Percentiles rank a stretch among this genome's conserved stretches.
phyloP scores from a whole-genome alignment of 2,888 invertebrate genomes.

The Leuctra nigra region DNA sequence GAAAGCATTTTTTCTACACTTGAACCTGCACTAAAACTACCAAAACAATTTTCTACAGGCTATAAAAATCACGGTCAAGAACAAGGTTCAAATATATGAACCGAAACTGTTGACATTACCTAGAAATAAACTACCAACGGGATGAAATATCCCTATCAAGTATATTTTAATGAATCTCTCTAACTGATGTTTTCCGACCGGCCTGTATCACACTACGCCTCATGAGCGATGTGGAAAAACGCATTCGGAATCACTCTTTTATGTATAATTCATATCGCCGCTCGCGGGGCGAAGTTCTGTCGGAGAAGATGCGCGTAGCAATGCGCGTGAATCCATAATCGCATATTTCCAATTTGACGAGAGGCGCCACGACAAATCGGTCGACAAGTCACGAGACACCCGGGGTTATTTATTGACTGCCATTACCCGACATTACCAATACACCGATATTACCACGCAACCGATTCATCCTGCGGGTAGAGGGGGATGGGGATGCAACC shows the following conservation, averaged over 20 bases:
- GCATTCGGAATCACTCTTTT: slow-evolving; percentile 1
- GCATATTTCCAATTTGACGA: slow-evolving; percentile 16
- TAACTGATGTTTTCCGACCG: not conserved
- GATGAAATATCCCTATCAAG: too few species aligned
- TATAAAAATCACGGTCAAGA: too few species aligned
- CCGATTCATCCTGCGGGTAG: not conserved
- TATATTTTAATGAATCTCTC: too few species aligned
- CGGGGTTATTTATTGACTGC: slow-evolving; percentile 15
- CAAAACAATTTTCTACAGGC: too few species aligned
- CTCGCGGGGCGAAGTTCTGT: not conserved
- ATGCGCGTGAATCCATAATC: slow-evolving; percentile 6
- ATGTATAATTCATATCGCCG: slow-evolving; percentile 13
- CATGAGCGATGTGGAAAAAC: not conserved
- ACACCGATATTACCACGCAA: slow-evolving; percentile 10
- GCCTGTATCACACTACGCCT: not conserved
- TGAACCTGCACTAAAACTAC: too few species aligned
- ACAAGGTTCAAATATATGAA: too few species aligned
- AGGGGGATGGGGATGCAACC: not conserved
- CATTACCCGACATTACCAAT: slow-evolving; percentile 12
- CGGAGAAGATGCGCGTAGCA: not conserved
- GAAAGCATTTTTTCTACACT: too few species aligned
- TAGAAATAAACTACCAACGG: too few species aligned
- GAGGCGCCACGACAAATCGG: slow-evolving; percentile 9
- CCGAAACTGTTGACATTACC: too few species aligned
- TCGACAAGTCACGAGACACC: slow-evolving; percentile 1